Base-by-base conservation (phyloP, 2,888 invertebrate genomes). In the Caenorhabditis panamensis region DNA sequence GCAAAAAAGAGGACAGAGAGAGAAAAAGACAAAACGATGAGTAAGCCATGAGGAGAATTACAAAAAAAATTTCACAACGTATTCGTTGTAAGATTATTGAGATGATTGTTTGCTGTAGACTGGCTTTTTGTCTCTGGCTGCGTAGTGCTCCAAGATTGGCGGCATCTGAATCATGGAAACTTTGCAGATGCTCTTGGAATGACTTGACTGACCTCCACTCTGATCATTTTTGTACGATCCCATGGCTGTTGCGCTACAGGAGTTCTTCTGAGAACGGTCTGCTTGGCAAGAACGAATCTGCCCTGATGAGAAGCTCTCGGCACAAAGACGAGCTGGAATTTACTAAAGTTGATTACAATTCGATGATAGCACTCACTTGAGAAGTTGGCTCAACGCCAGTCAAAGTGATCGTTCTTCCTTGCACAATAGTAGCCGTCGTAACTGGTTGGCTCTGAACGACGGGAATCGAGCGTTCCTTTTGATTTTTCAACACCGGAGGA, bases 81-180 rank as follows among this genome's bases (percentile, higher is more conserved):
- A 1, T 20, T 18, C 9, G 31, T 9, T 31, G n/a, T n/a, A n/a
- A n/a, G n/a, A n/a, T 49, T 20, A 49, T 3, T 24, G 20, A 18
- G 47, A 4, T 3, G 1, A 24, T 24, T 24, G 53, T 24, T 53
- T 3, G 22, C 4, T 4, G 26, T 5, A 1, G 11, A 13, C 24
- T 1, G 24, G 4, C 1, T 22, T 4, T n/a, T n/a, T 2, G 54
- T 56, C 54, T 28, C 31, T 16, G 2, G 54, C 54, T 2, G 54
- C 54, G 18, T 31, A 56, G 54, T 56, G 54, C n/a, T 56, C 54
- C 18, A 56, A n/a, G 31, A 31, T 22, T n/a, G 54, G 54, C 5
- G 54, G 54, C 54, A 56, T 56, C 54, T 53, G 26, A 3, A 53
- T 49, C 2, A 20, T n/a, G 9, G 11, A 26, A 8, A 26, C 2